These are phyloP conservation scores for Caenorhabditis brenneri DNA, from an alignment of 1,140 invertebrate genomes.

Conservation along the genomic window DNA sequence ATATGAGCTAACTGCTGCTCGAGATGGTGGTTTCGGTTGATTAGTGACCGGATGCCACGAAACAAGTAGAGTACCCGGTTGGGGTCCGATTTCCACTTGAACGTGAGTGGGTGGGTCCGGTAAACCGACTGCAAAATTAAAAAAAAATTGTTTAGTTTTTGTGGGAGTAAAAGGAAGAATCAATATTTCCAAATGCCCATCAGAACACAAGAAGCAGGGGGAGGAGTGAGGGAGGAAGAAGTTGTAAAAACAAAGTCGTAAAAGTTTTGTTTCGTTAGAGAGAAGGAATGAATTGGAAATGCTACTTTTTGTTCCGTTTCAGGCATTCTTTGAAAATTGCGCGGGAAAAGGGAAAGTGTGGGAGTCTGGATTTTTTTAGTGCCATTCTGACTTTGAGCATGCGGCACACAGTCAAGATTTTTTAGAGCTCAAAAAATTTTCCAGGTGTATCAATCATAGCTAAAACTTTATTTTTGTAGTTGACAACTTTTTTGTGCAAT, in stretches of 20 bases:
- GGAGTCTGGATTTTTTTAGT: too few species aligned
- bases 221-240: not conserved
- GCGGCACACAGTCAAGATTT: too few species aligned
- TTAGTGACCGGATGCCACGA: conserved; percentile 94
- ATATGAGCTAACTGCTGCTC: conserved; percentile 87
- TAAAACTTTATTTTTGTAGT: too few species aligned
- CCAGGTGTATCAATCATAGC: too few species aligned
- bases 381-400: too few species aligned
- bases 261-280: not conserved
- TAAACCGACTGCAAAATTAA: conserved; percentile 76
- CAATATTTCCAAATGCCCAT: not conserved
- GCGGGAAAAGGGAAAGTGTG: too few species aligned
- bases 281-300: too few species aligned
- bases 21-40: conserved; percentile 80
- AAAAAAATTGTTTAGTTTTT: not conserved
- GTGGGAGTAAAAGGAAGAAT: not conserved
- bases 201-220: not conserved
- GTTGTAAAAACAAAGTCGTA: not conserved
- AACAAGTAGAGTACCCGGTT: conserved; percentile 94
- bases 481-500: too few species aligned
- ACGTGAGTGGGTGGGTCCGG: conserved; percentile 96
- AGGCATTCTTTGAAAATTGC: too few species aligned
- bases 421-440: too few species aligned
- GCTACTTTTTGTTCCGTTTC: too few species aligned
- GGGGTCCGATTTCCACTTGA: conserved; percentile 94